Base-by-base conservation (phyloP, 2,113 vertebrate species). In the Ptychochromis oligacanthus region DNA sequence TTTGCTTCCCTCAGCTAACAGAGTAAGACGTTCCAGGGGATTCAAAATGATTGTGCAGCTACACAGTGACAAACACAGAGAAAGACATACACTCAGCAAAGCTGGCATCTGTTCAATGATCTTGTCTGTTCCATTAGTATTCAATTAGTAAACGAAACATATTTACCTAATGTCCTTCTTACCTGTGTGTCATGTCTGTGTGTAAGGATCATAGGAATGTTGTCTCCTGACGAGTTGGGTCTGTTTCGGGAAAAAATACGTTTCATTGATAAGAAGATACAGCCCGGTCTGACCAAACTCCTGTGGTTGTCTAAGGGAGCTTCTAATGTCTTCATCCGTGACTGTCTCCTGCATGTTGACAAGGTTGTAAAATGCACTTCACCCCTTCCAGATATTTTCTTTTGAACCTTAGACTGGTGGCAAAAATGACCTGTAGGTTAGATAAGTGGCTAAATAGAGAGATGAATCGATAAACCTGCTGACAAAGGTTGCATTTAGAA, bases 211-310 rank as follows among this genome's bases (percentile, higher is more conserved):
- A 94, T 97, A 40, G 89, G 67, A 43, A 93, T 93, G 80, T 93
- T 98, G 54, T 96, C 97, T 31, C 46, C 93, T 2, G 95, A 96
- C 0, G 97, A 97, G 89, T 80, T 95, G 67, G 93, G 93, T 52
- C 91, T 98, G 31, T 98, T 98, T 90, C 92, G 93, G 80, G 96
- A 97, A 59, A 92, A 91, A 1, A 96, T 98, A 81, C 90, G 90
- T 4, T 93, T 94, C 81, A 88, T 98, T 17, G 96, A 98, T 85
- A 95, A 95, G 87, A 97, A 96, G 94, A 94, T 97, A 81, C 93
- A 96, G 59, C 97, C 96, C 0, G 97, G 97, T 14, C 91, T 97
- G 64, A 96, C 96, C 84, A 97, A 96, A 81, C 87, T 97, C 28
- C 82, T 90, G 17, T 98, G 97, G 97, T 89, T 94, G 9, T 93